Conservation (phyloP, 2,797 vertebrate species). For the Chelon auratus region DNA sequence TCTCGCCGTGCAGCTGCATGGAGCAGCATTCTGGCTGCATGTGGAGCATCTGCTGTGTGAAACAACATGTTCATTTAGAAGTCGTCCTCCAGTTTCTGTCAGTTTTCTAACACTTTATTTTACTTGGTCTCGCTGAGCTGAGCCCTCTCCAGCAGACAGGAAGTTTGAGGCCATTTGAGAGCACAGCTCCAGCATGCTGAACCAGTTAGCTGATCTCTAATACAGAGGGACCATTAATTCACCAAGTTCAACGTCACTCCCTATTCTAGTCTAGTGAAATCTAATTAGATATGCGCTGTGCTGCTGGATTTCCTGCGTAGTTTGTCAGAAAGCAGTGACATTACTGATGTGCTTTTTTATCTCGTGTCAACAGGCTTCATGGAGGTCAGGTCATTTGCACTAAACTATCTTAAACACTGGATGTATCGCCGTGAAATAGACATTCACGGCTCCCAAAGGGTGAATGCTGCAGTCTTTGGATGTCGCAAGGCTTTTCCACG, state of each 20-base stretch:
- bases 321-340: conserved; percentile 30
- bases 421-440: not conserved
- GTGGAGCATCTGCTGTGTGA: not conserved
- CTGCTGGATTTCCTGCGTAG: conserved; percentile 26
- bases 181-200: conserved; percentile 21
- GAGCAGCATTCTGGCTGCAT: not conserved
- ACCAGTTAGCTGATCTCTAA: conserved; percentile 13
- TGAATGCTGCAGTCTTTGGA: not conserved
- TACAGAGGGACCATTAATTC: conserved; percentile 29
- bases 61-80: not conserved
- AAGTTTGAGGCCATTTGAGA: conserved; percentile 28
- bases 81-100: not conserved
- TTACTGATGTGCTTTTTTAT: conserved; percentile 17
- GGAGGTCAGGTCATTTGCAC: not conserved
- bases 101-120: not conserved
- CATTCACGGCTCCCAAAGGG: not conserved
- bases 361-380: not conserved
- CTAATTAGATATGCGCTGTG: conserved; percentile 25
- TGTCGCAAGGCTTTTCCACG: not conserved
- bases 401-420: not conserved
- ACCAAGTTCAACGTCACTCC: conserved; percentile 24
- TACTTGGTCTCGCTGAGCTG: not conserved
- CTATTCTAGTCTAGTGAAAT: conserved; percentile 22
- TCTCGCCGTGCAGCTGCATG: not conserved
- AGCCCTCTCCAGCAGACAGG: conserved; percentile 14